Evolutionary conservation across 2,888 invertebrate species (phyloP), one percentile per base, ranked within the genome.

Genomic region (Bombylius major): DNA sequence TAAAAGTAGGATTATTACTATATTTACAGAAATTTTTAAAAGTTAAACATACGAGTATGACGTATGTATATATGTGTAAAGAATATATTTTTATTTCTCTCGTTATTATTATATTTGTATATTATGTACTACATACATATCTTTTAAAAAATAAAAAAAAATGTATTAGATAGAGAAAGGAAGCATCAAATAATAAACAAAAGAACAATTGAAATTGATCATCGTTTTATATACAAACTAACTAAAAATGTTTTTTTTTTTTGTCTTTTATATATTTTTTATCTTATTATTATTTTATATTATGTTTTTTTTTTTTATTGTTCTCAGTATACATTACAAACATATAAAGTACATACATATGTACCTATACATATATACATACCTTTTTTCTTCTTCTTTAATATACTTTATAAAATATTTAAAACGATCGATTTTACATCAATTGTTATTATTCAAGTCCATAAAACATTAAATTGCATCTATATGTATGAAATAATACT

Each of bases 201-300:
- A 59, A 59, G 57, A 59, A 59, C 59, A 59, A 59, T 57, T 57
- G 58, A 56, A 55, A 44, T 48, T 51, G 51, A 55, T 55, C 51
- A 55, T 51, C 51, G 48, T 55, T 51, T 55, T 31, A 49, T 31
- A 49, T 23, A 23, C 23, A 23, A 23, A 23, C 23, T 23, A 23
- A 23, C 23, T 23, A 23, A 23, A 23, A 23, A 23, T 23, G n/a
- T n/a, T n/a, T n/a, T n/a, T n/a, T n/a, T n/a, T n/a, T 23, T 23
- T 23, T 23, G 1, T 23, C 23, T 23, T 23, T 23, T 23, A 23
- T 47, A 5, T 31, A 31, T 23, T 47, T 46, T 7, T 47, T 47
- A 23, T 36, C 39, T 39, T 49, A 34, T 39, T 54, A 32, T 53
- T 50, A 54, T 47, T 53, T 45, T 54, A 36, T 39, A 8, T 50